Evolutionary conservation across 2,113 vertebrate genomes (phyloP).

Genomic region (Lethenteron camtschaticum): DNA sequence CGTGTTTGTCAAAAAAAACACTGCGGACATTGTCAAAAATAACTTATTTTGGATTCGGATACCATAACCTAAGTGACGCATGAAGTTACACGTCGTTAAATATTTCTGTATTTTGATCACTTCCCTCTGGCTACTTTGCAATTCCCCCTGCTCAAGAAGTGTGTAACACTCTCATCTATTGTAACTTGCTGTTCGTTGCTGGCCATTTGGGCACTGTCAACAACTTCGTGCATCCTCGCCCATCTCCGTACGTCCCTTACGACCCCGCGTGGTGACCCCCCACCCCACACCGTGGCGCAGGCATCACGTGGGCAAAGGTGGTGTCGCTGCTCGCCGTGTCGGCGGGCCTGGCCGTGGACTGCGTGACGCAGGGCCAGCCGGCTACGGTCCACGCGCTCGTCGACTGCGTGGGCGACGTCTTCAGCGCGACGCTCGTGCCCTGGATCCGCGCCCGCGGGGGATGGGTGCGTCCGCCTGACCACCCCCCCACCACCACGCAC

Average conservation of each 20-base stretch:
- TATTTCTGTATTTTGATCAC: too few relatives aligned
- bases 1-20: too few relatives aligned
- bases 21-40: too few relatives aligned
- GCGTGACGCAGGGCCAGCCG: constrained; percentile 57
- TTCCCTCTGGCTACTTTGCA: background rate
- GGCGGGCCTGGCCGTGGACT: constrained; percentile 62
- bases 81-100: too few relatives aligned
- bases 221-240: background rate
- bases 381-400: constrained; percentile 71
- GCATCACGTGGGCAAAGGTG: constrained; percentile 84
- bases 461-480: constrained; percentile 34
- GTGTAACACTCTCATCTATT: constrained; percentile 8
- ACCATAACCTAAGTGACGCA: too few relatives aligned
- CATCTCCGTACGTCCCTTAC: background rate
- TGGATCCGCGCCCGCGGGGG: constrained; percentile 73
- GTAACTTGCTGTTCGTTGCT: too few relatives aligned
- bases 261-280: background rate
- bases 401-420: constrained; percentile 88
- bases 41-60: too few relatives aligned
- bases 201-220: too few relatives aligned
- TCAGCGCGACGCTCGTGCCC: constrained; percentile 49
- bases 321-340: constrained; percentile 74
- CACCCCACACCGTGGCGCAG: background rate
- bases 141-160: background rate
- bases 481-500: too few relatives aligned